Conservation (phyloP, 2,113 vertebrate genomes). For the Oostethus manadensis region DNA sequence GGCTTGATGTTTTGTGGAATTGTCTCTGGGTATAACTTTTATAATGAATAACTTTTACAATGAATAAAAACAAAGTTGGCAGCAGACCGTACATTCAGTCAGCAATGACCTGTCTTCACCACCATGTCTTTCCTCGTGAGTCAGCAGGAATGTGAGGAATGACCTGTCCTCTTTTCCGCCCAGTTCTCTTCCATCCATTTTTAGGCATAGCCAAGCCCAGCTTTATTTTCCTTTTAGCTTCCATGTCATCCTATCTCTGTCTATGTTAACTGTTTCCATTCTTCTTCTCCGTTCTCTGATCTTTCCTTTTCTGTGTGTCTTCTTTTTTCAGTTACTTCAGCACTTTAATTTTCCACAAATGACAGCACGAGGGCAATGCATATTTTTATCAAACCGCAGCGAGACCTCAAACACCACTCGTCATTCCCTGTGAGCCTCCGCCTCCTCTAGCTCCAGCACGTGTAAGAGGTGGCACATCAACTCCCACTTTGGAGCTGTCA, state of each 20-base stretch:
- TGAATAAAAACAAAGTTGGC: constrained; percentile 47
- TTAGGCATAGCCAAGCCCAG: constrained; percentile 56
- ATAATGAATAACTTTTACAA: too few relatives aligned
- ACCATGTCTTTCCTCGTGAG: constrained; percentile 48
- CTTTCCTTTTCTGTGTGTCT: constrained; percentile 23
- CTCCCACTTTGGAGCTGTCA: constrained; percentile 28
- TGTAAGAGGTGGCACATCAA: constrained; percentile 20
- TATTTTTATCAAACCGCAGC: constrained; percentile 50
- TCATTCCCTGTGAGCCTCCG: constrained; percentile 34
- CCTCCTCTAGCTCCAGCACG: constrained; percentile 16
- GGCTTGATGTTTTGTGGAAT: constrained; percentile 9
- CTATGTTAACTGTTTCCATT: constrained; percentile 15
- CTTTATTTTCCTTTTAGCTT: constrained; percentile 26
- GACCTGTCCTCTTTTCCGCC: constrained; percentile 55
- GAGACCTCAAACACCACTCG: constrained; percentile 51
- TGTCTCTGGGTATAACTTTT: constrained; percentile 21
- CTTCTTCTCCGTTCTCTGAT: constrained; percentile 21
- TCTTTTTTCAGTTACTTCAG: constrained; percentile 51
- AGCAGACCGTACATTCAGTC: constrained; percentile 23
- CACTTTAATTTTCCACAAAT: constrained; percentile 58
- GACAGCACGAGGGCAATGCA: constrained; percentile 50
- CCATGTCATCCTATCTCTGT: constrained; percentile 25
- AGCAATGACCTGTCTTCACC: constrained; percentile 19
- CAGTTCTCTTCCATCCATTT: constrained; percentile 63
- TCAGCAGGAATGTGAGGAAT: constrained; percentile 74